A percentile compares a stretch with the other conserved stretches of the same genome.
These are phyloP conservation scores for Hololepta plana DNA, from an alignment of 2,888 invertebrate genomes.

Conservation along the genomic window DNA sequence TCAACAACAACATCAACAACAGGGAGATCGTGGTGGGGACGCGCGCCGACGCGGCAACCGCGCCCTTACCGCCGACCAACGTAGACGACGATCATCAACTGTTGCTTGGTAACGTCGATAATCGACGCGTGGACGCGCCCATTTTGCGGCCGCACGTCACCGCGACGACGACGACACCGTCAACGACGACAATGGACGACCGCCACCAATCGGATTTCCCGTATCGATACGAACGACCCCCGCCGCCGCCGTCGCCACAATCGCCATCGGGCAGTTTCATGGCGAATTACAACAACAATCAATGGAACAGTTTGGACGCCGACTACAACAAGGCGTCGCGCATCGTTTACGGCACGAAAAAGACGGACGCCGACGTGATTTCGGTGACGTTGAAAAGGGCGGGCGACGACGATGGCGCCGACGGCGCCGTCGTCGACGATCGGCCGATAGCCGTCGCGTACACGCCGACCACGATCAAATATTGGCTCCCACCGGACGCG, in stretches of 20 bases:
- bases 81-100: conserved; percentile 21
- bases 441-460: conserved; percentile 47
- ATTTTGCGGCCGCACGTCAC: conserved; percentile 26
- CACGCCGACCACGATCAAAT: conserved; percentile 35
- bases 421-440: conserved; percentile 28
- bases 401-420: no score
- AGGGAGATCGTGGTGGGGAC: conserved; percentile 37
- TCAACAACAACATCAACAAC: conserved; percentile 21
- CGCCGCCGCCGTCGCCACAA: conserved; percentile 19
- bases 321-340: conserved; percentile 21
- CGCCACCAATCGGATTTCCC: conserved; percentile 45
- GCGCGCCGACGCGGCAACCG: conserved; percentile 32
- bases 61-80: conserved; percentile 27
- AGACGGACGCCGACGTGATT: conserved; percentile 13
- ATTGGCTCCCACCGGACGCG: conserved; percentile 17
- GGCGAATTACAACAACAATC: conserved; percentile 20
- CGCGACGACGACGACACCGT: no score
- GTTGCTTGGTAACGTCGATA: no score
- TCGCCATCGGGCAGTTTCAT: conserved; percentile 22
- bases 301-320: conserved; percentile 21
- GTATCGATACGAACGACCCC: conserved; percentile 41
- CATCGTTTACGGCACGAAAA: conserved; percentile 23
- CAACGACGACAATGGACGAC: no score
- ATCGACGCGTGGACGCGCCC: no score
- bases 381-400: conserved; percentile 25